phyloP scores from a whole-genome alignment of 2,797 vertebrate genomes.

The Muraenolepis orangiensis region DNA sequence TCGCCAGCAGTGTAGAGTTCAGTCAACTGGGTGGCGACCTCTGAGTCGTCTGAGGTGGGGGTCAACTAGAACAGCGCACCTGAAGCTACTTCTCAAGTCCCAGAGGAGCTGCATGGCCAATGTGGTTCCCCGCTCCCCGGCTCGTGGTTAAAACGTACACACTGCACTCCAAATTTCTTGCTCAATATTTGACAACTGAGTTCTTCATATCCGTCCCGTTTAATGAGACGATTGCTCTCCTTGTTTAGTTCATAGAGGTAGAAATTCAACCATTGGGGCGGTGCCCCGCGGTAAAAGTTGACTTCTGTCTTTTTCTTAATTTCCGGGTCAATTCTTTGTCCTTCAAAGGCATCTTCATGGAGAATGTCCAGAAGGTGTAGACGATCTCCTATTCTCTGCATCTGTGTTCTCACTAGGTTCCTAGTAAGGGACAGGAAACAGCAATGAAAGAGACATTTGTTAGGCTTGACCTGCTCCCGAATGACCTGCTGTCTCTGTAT shows the following conservation, averaged over 20 bases:
- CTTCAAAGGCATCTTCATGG: constrained; percentile 37
- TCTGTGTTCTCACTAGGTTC: not conserved
- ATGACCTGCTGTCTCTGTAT: too few species aligned
- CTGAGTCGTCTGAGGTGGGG: not conserved
- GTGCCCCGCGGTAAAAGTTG: constrained; percentile 48
- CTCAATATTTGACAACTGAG: not conserved
- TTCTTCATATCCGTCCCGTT: constrained; percentile 14
- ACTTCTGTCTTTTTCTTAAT: constrained; percentile 6
- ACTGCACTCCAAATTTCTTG: rapidly evolving
- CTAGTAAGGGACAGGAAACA: not conserved
- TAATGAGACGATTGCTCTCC: constrained; percentile 11
- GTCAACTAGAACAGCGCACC: constrained; percentile 35
- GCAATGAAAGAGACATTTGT: not conserved
- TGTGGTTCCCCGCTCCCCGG: constrained; percentile 49
- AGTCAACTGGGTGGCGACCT: constrained; percentile 20
- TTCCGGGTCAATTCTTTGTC: not conserved
- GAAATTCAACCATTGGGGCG: constrained; percentile 52
- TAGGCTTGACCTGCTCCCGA: too few species aligned
- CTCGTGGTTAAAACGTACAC: constrained; percentile 30
- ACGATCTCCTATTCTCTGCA: not conserved
- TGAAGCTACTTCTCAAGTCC: constrained; percentile 42
- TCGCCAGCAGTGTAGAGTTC: constrained; percentile 27
- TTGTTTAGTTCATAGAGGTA: constrained; percentile 23
- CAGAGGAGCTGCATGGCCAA: constrained; percentile 55
- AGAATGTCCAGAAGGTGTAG: constrained; percentile 30